phyloP scores from a whole-genome alignment of 1,140 invertebrate species.

The Drosophila suzukii region DNA sequence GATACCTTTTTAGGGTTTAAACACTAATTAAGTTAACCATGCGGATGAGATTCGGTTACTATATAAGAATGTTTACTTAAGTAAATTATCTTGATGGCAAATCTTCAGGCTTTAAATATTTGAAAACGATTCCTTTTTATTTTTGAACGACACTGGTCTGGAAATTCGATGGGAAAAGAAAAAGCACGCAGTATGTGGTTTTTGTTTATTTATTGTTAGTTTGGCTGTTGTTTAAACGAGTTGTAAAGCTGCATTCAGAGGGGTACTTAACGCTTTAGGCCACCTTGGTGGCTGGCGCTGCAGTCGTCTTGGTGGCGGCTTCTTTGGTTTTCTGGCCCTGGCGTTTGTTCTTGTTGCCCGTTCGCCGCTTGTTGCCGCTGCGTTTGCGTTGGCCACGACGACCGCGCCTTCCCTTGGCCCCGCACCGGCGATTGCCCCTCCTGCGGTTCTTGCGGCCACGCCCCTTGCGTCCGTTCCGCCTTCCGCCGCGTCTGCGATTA shows the following conservation, averaged over 20 bases:
- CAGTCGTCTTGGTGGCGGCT: slow-evolving; percentile 10
- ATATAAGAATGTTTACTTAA: no score
- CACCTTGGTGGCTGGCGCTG: slow-evolving; percentile 11
- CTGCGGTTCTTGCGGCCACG: slow-evolving; percentile 32
- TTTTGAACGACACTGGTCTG: no score
- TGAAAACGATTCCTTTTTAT: no score
- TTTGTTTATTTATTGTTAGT: slow-evolving; percentile 4
- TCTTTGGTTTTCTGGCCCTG: slow-evolving; percentile 17
- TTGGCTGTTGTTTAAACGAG: slow-evolving; percentile 1
- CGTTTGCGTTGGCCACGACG: slow-evolving; percentile 31
- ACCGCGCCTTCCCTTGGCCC: slow-evolving; percentile 16
- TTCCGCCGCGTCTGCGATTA: neutral
- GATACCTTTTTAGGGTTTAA: no score
- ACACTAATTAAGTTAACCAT: no score
- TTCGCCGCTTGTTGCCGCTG: slow-evolving; percentile 20
- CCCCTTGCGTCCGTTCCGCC: slow-evolving; percentile 23
- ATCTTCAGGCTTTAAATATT: no score
- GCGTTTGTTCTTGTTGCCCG: slow-evolving; percentile 20
- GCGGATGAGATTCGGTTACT: no score
- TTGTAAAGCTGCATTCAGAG: slow-evolving; percentile 5
- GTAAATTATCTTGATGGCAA: no score
- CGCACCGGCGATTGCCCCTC: slow-evolving; percentile 34
- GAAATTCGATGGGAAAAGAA: no score
- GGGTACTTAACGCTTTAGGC: neutral
- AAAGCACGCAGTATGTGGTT: neutral